A percentile compares a stretch with the other conserved stretches of the same genome.
These are phyloP conservation scores for Teleopsis dalmanni DNA, from an alignment of 1,140 invertebrate genomes.

Conservation along the genomic window DNA sequence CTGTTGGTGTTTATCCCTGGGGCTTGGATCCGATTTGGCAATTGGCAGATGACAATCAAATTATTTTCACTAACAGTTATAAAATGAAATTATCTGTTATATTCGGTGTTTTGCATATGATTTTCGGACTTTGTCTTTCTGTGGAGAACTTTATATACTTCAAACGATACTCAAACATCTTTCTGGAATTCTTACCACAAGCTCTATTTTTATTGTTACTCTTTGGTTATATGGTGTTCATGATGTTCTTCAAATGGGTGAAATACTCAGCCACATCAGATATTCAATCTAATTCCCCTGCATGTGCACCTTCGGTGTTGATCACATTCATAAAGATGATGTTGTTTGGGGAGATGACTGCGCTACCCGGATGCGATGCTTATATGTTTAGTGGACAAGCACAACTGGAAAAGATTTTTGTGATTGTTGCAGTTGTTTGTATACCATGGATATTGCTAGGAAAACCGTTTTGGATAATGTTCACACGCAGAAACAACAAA, in stretches of 20 bases:
- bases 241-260: slow-evolving; percentile 90
- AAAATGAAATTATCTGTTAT: slow-evolving; percentile 99
- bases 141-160: slow-evolving; percentile 86
- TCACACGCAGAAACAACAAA: neutral
- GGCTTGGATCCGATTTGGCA: slow-evolving; percentile 89
- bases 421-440: slow-evolving; percentile 69
- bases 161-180: slow-evolving; percentile 62
- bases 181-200: slow-evolving; percentile 91
- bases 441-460: slow-evolving; percentile 88
- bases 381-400: slow-evolving; percentile 70
- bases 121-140: slow-evolving; percentile 86
- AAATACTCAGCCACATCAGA: slow-evolving; percentile 54
- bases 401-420: slow-evolving; percentile 62
- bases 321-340: slow-evolving; percentile 93
- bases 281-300: slow-evolving; percentile 37
- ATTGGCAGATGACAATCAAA: slow-evolving; percentile 79
- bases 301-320: slow-evolving; percentile 79
- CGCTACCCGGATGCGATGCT: slow-evolving; percentile 51
- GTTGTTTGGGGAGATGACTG: slow-evolving; percentile 49
- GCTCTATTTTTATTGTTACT: slow-evolving; percentile 80
- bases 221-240: slow-evolving; percentile 88
- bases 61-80: slow-evolving; percentile 92
- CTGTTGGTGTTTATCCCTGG: slow-evolving; percentile 2
- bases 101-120: slow-evolving; percentile 92
- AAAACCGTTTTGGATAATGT: slow-evolving; percentile 61